Conservation (phyloP, 23 tunicate genomes). For the Clavelina lepadiformis region DNA sequence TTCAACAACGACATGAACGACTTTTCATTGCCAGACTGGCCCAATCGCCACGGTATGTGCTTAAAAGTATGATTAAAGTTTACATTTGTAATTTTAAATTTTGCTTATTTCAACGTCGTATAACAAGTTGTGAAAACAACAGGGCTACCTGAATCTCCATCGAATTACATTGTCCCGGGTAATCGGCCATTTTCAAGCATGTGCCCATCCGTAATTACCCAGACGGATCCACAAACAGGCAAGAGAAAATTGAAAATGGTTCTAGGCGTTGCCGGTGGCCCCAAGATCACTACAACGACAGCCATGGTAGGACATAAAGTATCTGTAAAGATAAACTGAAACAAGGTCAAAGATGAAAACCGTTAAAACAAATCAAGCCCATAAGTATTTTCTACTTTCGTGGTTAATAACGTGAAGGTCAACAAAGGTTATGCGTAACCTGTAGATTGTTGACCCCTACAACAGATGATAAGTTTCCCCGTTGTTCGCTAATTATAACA, state of each 20-base stretch:
- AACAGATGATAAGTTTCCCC: too few relatives aligned
- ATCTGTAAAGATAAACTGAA: too few relatives aligned
- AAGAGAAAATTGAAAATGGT: conserved; percentile 38
- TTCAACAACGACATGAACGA: conserved; percentile 99
- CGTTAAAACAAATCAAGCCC: too few relatives aligned
- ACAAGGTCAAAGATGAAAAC: too few relatives aligned
- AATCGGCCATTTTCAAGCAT: conserved; percentile 90
- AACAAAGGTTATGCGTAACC: too few relatives aligned
- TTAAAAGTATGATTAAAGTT: too few relatives aligned
- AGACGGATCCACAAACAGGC: conserved; percentile 8
- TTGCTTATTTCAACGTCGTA: too few relatives aligned
- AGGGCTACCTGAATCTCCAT: conserved; percentile 92
- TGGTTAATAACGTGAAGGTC: too few relatives aligned
- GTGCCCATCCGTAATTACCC: conserved; percentile 71
- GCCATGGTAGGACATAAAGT: conserved; percentile 74
- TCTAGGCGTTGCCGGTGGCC: conserved; percentile 94
- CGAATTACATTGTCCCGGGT: conserved; percentile 85
- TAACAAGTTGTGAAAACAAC: conserved; percentile 1
- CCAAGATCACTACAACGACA: conserved; percentile 91
- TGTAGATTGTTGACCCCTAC: too few relatives aligned
- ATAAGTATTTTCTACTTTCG: too few relatives aligned
- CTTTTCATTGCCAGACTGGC: conserved; percentile 78
- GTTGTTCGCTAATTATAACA: too few relatives aligned
- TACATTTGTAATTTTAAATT: too few relatives aligned
- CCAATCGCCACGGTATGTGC: conserved; percentile 71